phyloP scores from a whole-genome alignment of 2,113 vertebrate genomes.

The Tautogolabrus adspersus region DNA sequence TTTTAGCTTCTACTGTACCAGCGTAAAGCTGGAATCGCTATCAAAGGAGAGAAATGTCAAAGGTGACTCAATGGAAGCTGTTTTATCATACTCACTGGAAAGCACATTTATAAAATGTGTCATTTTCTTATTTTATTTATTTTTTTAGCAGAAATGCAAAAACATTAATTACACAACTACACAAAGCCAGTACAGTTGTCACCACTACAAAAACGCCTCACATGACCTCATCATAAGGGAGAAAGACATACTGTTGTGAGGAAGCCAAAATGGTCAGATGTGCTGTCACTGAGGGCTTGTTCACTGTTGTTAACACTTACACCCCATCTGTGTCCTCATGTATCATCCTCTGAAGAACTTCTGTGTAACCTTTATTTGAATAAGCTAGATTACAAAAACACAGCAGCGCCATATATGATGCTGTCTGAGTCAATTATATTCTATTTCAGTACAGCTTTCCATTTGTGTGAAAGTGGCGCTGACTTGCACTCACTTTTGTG shows the following conservation, averaged over 20 bases:
- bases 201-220: slow-evolving; percentile 42
- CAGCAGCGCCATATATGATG: not conserved
- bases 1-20: slow-evolving; percentile 23
- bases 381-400: slow-evolving; percentile 4
- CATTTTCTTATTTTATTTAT: too few relatives aligned
- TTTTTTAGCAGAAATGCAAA: not conserved
- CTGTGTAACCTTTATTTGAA: slow-evolving; percentile 12
- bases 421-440: not conserved
- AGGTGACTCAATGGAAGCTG: not conserved
- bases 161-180: slow-evolving; percentile 38
- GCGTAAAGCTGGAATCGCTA: slow-evolving; percentile 26
- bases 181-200: not conserved
- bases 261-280: slow-evolving; percentile 32
- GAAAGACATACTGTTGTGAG: slow-evolving; percentile 6
- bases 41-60: slow-evolving; percentile 8
- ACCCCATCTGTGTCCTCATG: slow-evolving; percentile 39
- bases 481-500: not conserved
- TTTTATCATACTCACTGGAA: not conserved
- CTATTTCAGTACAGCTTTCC: not conserved
- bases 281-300: slow-evolving; percentile 39
- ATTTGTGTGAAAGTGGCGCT: not conserved
- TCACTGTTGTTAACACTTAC: slow-evolving; percentile 5
- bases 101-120: not conserved
- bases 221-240: slow-evolving; percentile 43
- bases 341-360: slow-evolving; percentile 21